phyloP scores from a whole-genome alignment of 1,140 invertebrate species.

The Chironomus striatipennis region DNA sequence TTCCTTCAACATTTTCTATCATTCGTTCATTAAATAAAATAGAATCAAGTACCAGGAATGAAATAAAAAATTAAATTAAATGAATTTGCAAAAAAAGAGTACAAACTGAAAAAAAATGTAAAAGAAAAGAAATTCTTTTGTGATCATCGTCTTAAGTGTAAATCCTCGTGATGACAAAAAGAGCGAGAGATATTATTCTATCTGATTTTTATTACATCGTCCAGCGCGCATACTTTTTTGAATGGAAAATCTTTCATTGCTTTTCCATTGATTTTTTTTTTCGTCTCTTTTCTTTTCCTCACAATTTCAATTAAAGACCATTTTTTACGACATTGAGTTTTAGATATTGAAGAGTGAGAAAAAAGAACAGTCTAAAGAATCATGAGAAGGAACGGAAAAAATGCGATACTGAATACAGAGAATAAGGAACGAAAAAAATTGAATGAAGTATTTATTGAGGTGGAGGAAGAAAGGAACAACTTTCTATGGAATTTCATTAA shows the following conservation, averaged over 20 bases:
- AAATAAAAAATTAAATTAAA: not conserved
- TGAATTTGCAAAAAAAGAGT: not conserved
- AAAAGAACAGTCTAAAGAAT: not conserved
- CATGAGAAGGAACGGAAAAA: not conserved
- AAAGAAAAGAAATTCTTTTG: not conserved
- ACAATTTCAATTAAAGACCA: slow-evolving; percentile 13
- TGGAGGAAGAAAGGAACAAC: not conserved
- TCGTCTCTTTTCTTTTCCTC: not conserved
- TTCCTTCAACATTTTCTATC: no score
- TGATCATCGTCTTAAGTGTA: slow-evolving; percentile 1
- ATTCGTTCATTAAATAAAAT: no score
- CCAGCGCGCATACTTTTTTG: slow-evolving; percentile 11
- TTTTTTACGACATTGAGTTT: not conserved
- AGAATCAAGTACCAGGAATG: not conserved
- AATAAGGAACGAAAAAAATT: not conserved
- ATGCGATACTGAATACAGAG: not conserved
- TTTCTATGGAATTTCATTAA: not conserved
- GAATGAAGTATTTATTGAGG: not conserved
- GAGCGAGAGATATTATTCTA: not conserved
- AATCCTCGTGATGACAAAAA: not conserved
- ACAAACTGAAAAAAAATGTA: not conserved
- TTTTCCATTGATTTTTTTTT: not conserved
- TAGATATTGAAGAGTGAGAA: not conserved
- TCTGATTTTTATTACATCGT: not conserved
- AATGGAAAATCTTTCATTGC: slow-evolving; percentile 7